A percentile compares a stretch with the other conserved stretches of the same genome.
These are phyloP conservation scores for Pogonocichla stellata DNA, from an alignment of 2,113 vertebrate genomes.

Conservation along the genomic window DNA sequence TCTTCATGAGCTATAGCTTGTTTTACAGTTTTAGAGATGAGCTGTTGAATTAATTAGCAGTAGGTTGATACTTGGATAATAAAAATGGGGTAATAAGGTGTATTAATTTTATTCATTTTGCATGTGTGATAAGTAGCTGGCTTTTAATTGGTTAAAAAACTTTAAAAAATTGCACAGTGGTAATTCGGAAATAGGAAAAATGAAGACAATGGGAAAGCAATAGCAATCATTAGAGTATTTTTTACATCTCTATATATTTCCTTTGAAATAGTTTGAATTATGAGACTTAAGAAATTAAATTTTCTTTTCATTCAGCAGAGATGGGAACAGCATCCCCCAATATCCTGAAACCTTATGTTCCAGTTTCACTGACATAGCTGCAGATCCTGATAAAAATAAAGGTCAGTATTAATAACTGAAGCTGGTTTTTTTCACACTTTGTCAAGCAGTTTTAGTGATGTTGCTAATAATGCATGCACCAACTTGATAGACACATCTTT, in stretches of 20 bases:
- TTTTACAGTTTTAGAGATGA: neutral
- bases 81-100: neutral
- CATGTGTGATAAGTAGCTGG: neutral
- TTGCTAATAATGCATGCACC: neutral
- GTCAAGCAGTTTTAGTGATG: neutral
- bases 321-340: constrained; percentile 49
- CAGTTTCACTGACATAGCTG: constrained; percentile 81
- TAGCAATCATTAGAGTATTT: neutral
- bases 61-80: neutral
- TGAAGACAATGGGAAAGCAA: neutral
- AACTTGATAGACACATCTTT: neutral
- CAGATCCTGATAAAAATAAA: constrained; percentile 81
- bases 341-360: constrained; percentile 75
- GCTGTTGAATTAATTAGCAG: neutral
- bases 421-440: neutral
- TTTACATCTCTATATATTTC: neutral
- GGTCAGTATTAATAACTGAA: constrained; percentile 71
- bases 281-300: neutral
- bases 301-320: constrained; percentile 57
- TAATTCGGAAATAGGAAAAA: neutral
- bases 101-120: neutral
- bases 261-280: neutral
- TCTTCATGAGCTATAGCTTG: neutral
- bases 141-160: neutral
- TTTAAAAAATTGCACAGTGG: neutral